Evolutionary conservation across 2,888 invertebrate genomes (phyloP), one percentile per base, ranked within the genome.

Genomic region (Euzophera pinguis): DNA sequence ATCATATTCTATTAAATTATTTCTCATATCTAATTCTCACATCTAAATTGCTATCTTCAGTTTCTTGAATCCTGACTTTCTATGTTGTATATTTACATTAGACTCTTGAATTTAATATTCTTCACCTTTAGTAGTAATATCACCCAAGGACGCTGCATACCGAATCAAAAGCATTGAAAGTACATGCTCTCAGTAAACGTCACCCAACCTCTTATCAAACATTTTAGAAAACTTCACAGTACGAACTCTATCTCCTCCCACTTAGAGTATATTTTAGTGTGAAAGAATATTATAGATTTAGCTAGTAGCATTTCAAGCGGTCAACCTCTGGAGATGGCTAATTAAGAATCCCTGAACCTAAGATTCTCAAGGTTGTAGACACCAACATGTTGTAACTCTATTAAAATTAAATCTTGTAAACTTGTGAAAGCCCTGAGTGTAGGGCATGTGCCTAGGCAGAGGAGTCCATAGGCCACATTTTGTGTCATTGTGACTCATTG

Each of bases 271-370:
- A 35, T 35, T 51, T 51, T 27, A 10, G 12, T 13, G 12, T 43
- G 27, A 16, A 1, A 13, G 12, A n/a, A 14, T 2, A 14, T 29
- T 2, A 14, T 16, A 34, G 29, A 14, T 45, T 32, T 32, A 16
- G 45, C 14, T 1, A 32, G 45, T 49, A 42, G 41, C 2, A 14
- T 57, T 57, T 55, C 63, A 67, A 81, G 84, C 76, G 88, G 88
- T 85, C 86, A 85, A 81, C 81, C 80, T 78, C 78, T 69, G 77
- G 79, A 75, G 84, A 84, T 81, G 78, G 82, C 81, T 86, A 87
- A 89, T 89, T 89, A 88, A 84, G 87, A 80, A 84, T 76, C 73
- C 86, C 81, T 84, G 78, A 71, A 80, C 67, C 72, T 27, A 9
- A 10, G 45, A 32, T 45, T 45, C 45, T 32, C 45, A 45, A 45